A percentile compares a stretch with the other conserved stretches of the same genome.
Evolutionary conservation across 2,113 vertebrate species (phyloP).

Genomic region (Lasiurus borealis): DNA sequence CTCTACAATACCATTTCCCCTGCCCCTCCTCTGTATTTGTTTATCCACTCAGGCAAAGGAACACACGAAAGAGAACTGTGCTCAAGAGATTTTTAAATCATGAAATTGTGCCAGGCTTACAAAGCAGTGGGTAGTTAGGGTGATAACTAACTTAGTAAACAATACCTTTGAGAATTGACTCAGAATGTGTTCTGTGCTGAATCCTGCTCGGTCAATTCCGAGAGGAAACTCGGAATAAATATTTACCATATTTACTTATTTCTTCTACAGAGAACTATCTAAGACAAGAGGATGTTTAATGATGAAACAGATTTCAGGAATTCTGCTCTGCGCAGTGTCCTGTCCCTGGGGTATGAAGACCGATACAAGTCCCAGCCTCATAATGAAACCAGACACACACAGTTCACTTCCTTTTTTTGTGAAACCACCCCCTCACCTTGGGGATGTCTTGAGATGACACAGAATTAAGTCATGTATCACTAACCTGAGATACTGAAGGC

Average conservation of each 20-base stretch:
- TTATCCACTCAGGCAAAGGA: constrained; percentile 48
- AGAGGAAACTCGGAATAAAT: constrained; percentile 82
- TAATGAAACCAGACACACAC: constrained; percentile 88
- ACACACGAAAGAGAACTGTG: constrained; percentile 19
- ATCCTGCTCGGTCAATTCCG: constrained; percentile 64
- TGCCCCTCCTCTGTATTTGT: background rate
- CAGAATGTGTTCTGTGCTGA: background rate
- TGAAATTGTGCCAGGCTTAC: constrained; percentile 16
- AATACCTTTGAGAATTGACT: constrained; percentile 36
- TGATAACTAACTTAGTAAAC: background rate
- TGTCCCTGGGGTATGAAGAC: background rate
- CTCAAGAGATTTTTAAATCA: constrained; percentile 59
- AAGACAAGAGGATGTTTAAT: constrained; percentile 81
- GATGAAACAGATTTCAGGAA: constrained; percentile 76
- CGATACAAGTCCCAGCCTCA: constrained; percentile 69
- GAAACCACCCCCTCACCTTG: constrained; percentile 68
- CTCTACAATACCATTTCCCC: background rate
- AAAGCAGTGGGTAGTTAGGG: background rate
- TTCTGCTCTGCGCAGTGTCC: constrained; percentile 18
- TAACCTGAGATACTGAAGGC: constrained; percentile 66
- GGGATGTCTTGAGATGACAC: constrained; percentile 76
- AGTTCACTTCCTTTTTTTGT: constrained; percentile 83
- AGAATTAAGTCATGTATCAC: constrained; percentile 78
- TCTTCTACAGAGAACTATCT: constrained; percentile 73
- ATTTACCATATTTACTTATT: constrained; percentile 82